These are phyloP conservation scores for Prunella himalayana DNA, from an alignment of 2,113 vertebrate species.

Conservation along the genomic window DNA sequence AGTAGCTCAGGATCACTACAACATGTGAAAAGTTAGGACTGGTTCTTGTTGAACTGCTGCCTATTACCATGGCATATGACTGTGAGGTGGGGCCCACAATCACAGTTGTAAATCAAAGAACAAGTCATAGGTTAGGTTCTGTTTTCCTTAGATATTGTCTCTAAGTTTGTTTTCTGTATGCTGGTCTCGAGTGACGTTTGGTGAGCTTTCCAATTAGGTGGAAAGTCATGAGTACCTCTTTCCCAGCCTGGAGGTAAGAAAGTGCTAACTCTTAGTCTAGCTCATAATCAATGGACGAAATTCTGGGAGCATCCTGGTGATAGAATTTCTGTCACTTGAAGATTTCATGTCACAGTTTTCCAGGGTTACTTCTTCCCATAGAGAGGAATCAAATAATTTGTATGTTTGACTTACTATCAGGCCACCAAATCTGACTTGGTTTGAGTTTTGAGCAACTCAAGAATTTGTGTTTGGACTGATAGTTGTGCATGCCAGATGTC, in stretches of 20 bases:
- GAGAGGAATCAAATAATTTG: not conserved
- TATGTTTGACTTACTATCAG: not conserved
- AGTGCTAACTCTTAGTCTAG: not conserved
- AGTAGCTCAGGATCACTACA: not conserved
- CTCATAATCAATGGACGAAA: not conserved
- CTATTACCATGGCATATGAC: conserved; percentile 31
- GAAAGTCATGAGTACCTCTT: not conserved
- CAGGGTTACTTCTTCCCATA: not conserved
- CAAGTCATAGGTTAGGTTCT: conserved; percentile 56
- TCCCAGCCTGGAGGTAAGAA: not conserved
- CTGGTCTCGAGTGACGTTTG: not conserved
- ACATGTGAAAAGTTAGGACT: not conserved
- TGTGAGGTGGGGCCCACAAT: conserved; percentile 51
- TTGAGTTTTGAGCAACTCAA: not conserved
- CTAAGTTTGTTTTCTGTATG: conserved; percentile 24
- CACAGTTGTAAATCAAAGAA: conserved; percentile 54
- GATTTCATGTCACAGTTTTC: not conserved
- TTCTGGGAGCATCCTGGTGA: not conserved
- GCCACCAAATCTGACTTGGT: not conserved
- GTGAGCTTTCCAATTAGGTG: not conserved
- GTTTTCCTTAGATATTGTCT: conserved; percentile 60
- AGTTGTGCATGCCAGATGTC: not conserved
- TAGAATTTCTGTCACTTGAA: not conserved
- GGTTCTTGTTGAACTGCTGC: conserved; percentile 19
- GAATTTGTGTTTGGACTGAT: not conserved